Evolutionary conservation across 2,113 vertebrate genomes (phyloP), one percentile per base, ranked within the genome.

Genomic region (Ailurus styani): DNA sequence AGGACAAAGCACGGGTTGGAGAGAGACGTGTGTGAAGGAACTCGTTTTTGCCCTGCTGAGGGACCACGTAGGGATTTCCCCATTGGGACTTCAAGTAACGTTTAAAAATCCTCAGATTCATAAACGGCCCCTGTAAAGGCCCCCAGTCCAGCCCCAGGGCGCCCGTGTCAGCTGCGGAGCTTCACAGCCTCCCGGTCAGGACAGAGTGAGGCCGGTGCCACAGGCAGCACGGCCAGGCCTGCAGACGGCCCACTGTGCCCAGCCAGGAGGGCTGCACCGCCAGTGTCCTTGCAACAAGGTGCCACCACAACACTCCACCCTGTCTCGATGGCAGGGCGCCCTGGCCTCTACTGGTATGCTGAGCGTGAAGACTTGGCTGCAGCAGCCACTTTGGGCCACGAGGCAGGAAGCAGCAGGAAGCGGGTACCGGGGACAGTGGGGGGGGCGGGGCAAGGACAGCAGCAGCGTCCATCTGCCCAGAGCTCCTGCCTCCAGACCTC

Each of bases 341-440:
- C 64, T 3, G 5, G 52, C 85, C 57, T 17, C 18, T 1, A 31
- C 64, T 29, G 94, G 97, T 70, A 83, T 70, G n/a, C 1, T 84
- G 97, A 27, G 70, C 50, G 73, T n/a, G 84, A 97, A 95, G 90
- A 20, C 66, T 62, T 4, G 90, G 96, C 87, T 78, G 17, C 87
- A 87, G 77, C 83, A 42, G 77, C 83, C n/a, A 68, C 50, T 34
- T 1, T 42, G 40, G 50, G 66, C 77, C 83, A 72, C 55, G 96
- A 97, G 97, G 95, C 93, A 91, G 50, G 89, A 70, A 92, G 94
- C 17, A 87, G 64, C 18, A 17, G 66, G 64, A 6, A 34, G 62
- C 6, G 14, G 17, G 62, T 17, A 34, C 34, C 2, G 14, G 62
- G 62, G 62, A 64, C 62, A 31, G 29, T 13, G 57, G 25, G 23